A percentile compares a stretch with the other conserved stretches of the same genome.
Conservation (phyloP, 1,140 invertebrate species). For the Dendrolimus kikuchii region DNA sequence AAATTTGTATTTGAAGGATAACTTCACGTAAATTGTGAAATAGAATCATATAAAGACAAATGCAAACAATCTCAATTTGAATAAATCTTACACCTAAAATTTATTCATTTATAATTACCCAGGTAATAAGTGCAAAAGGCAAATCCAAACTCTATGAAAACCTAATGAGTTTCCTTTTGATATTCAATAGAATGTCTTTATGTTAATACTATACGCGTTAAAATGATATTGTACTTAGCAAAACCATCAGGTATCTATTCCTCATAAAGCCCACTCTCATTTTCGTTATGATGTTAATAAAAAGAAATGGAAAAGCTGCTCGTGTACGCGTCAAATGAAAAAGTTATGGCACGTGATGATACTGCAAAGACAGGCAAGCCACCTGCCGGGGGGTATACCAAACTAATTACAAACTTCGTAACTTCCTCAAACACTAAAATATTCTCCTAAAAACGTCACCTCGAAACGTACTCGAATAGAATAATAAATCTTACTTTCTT, state of each 20-base stretch:
- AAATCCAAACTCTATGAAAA: too few species aligned
- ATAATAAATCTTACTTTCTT: conserved; percentile 36
- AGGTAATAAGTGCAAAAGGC: too few species aligned
- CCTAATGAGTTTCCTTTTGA: too few species aligned
- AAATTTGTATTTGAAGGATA: too few species aligned
- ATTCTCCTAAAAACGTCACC: conserved; percentile 66
- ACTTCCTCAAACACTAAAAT: conserved; percentile 68
- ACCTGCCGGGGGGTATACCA: conserved; percentile 43
- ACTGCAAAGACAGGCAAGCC: conserved; percentile 53
- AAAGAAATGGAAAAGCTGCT: conserved; percentile 67
- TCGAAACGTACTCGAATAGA: conserved; percentile 36
- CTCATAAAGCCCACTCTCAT: conserved; percentile 62
- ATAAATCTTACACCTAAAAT: too few species aligned
- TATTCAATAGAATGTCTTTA: not conserved
- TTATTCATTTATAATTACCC: too few species aligned
- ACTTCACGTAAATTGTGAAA: too few species aligned
- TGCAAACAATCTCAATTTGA: too few species aligned
- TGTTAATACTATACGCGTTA: not conserved
- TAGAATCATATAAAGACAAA: too few species aligned
- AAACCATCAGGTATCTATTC: conserved; percentile 61
- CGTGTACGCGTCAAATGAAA: conserved; percentile 65
- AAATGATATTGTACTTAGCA: conserved; percentile 34
- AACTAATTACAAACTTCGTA: conserved; percentile 67
- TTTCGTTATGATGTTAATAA: conserved; percentile 67
- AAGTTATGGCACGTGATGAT: conserved; percentile 67